Evolutionary conservation across 1,140 invertebrate species (phyloP), one percentile per base, ranked within the genome.

Genomic region (Trypoxylus dichotomus): DNA sequence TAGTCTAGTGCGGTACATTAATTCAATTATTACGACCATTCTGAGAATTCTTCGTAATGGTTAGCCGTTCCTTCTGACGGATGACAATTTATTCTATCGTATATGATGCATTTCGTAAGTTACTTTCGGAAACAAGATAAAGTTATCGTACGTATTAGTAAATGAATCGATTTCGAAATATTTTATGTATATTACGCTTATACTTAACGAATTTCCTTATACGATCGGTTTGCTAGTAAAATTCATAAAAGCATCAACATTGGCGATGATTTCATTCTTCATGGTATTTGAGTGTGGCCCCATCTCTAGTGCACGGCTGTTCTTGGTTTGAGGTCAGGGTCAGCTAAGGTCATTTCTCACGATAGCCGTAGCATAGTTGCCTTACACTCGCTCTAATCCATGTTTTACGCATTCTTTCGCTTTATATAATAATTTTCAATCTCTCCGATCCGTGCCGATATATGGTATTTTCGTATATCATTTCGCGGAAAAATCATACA

Each of bases 281-380:
- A 77, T 75, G 78, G 78, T 74, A 77, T 79, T 79, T 79, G 76
- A 77, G 43, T 79, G 58, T 76, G 76, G 78, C 71, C 78, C 60
- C 78, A 79, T 76, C 75, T 79, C 78, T 75, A 63, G 37, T 81
- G 77, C 80, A 80, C 82, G 77, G 79, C 82, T 79, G 80, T 79
- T 82, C 80, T 80, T 82, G 80, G 76, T 85, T 84, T 80, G 85
- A 85, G 85, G 85, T 86, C 85, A 86, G 85, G 85, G 85, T 85
- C 84, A 86, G 81, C 76, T 83, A 85, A 86, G 85, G 84, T 86
- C 84, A 86, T 86, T 86, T 86, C 85, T 82, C 85, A 86, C 85
- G 85, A 86, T 86, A 84, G 83, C 83, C 82, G 79, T 80, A 82
- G 60, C 81, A 81, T 84, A 83, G 84, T 84, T 85, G 84, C 82